A percentile compares a stretch with the other conserved stretches of the same genome.
These are phyloP conservation scores for Drosophila peninsularis DNA, from an alignment of 2,888 invertebrate genomes.

Conservation along the genomic window DNA sequence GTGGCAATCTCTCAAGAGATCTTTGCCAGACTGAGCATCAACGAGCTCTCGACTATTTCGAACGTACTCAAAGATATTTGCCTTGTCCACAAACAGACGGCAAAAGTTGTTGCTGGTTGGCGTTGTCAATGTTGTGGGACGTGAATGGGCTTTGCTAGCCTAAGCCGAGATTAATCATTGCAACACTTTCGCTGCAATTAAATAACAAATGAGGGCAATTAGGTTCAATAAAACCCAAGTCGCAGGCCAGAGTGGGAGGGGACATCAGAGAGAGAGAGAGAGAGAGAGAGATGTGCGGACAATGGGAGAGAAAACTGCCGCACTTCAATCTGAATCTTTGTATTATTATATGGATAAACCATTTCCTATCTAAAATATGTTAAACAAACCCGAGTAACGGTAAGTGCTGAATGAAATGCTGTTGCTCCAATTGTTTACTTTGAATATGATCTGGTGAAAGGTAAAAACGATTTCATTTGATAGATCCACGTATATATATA, in stretches of 20 bases:
- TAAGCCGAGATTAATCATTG: conserved; percentile 55
- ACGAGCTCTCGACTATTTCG: not conserved
- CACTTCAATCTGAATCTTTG: conserved; percentile 25
- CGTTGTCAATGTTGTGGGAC: conserved; percentile 28
- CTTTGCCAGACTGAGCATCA: not conserved
- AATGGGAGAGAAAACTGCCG: conserved; percentile 17
- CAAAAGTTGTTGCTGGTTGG: not conserved
- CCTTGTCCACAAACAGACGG: not conserved
- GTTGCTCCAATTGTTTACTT: conserved; percentile 8
- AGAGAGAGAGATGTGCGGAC: conserved; percentile 3
- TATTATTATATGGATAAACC: conserved; percentile 37
- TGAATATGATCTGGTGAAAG: conserved; percentile 65
- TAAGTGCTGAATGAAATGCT: conserved; percentile 2
- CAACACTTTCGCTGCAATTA: conserved; percentile 65
- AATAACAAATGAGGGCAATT: conserved; percentile 68
- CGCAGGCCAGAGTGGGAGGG: conserved; percentile 17
- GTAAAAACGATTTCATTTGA: conserved; percentile 61
- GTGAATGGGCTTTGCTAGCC: conserved; percentile 27
- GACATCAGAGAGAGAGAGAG: not conserved
- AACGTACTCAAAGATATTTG: not conserved
- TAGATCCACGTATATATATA: conserved; percentile 4
- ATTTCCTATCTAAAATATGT: conserved; percentile 9
- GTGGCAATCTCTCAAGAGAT: not conserved
- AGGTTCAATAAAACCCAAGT: conserved; percentile 24
- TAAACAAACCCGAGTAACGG: not conserved